Conservation (phyloP, 2,797 vertebrate genomes). For the Oryzias sinensis region DNA sequence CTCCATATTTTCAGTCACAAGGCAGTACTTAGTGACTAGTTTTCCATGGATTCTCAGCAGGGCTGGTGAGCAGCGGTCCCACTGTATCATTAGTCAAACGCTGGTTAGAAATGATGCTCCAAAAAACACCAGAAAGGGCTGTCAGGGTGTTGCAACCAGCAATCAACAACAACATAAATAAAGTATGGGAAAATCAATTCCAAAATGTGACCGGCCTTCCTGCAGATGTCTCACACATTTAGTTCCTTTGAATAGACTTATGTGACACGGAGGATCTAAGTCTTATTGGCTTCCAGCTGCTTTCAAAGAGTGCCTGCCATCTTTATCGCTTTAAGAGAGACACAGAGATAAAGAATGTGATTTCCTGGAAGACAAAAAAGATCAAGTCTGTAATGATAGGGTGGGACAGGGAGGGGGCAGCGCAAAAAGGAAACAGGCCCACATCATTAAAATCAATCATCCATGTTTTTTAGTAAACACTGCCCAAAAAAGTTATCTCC, state of each 20-base stretch:
- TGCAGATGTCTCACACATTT: constrained; percentile 59
- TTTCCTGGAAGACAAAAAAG: constrained; percentile 56
- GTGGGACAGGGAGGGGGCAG: constrained; percentile 52
- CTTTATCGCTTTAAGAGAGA: constrained; percentile 42
- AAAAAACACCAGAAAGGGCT: constrained; percentile 36
- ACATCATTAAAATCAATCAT: constrained; percentile 58
- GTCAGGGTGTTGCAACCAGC: constrained; percentile 58
- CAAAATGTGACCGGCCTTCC: constrained; percentile 47
- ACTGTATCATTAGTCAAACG: constrained; percentile 67
- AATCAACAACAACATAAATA: constrained; percentile 66
- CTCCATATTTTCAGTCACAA: constrained; percentile 64
- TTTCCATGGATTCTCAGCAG: constrained; percentile 38
- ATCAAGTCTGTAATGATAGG: constrained; percentile 56
- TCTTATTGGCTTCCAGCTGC: constrained; percentile 56
- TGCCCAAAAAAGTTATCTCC: constrained; percentile 15
- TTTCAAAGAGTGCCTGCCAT: constrained; percentile 53
- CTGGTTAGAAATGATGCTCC: constrained; percentile 67
- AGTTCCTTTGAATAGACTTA: constrained; percentile 45
- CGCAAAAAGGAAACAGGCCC: constrained; percentile 42
- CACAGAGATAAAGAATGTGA: constrained; percentile 47
- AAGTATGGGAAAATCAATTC: constrained; percentile 46
- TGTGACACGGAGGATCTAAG: constrained; percentile 52
- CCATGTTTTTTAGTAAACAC: constrained; percentile 47
- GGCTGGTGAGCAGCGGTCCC: constrained; percentile 52
- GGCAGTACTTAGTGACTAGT: constrained; percentile 45